A percentile compares a stretch with the other conserved stretches of the same genome.
These are phyloP conservation scores for Trachops cirrhosus DNA, from an alignment of 2,797 vertebrate species.

Conservation along the genomic window DNA sequence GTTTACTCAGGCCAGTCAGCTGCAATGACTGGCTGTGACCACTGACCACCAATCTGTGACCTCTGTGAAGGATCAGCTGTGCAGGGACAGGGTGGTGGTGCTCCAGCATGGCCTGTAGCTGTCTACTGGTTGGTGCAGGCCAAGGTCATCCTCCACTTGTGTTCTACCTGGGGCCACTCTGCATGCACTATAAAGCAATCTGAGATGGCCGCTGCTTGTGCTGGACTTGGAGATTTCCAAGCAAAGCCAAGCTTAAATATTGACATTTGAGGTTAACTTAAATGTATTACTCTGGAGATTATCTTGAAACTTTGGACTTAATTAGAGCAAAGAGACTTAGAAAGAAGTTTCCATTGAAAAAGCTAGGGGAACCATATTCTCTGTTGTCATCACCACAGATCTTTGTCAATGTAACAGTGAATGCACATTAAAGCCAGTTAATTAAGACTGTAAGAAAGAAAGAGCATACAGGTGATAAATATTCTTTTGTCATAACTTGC, in stretches of 20 bases:
- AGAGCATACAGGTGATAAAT: background rate
- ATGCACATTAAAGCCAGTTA: background rate
- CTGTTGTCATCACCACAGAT: background rate
- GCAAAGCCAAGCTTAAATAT: background rate
- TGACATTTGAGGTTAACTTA: background rate
- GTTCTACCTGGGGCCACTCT: background rate
- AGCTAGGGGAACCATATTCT: background rate
- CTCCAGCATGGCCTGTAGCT: background rate
- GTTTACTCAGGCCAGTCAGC: too few relatives aligned
- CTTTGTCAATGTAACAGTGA: background rate
- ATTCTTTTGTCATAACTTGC: background rate
- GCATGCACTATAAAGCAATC: background rate
- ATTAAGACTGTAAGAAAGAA: background rate
- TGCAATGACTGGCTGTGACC: too few relatives aligned
- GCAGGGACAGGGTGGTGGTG: too few relatives aligned
- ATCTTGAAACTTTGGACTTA: background rate
- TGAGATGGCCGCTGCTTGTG: background rate
- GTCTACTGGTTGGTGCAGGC: background rate
- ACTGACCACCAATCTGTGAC: too few relatives aligned
- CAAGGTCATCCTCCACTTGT: background rate
- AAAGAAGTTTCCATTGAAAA: background rate
- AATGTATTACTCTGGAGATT: conserved; percentile 19
- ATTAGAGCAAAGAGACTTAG: background rate
- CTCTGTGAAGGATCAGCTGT: too few relatives aligned
- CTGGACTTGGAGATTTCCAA: background rate